Percentiles rank a stretch among this genome's conserved stretches.
Evolutionary conservation across 1,140 invertebrate genomes (phyloP).

Genomic region (Neodiprion fabricii): DNA sequence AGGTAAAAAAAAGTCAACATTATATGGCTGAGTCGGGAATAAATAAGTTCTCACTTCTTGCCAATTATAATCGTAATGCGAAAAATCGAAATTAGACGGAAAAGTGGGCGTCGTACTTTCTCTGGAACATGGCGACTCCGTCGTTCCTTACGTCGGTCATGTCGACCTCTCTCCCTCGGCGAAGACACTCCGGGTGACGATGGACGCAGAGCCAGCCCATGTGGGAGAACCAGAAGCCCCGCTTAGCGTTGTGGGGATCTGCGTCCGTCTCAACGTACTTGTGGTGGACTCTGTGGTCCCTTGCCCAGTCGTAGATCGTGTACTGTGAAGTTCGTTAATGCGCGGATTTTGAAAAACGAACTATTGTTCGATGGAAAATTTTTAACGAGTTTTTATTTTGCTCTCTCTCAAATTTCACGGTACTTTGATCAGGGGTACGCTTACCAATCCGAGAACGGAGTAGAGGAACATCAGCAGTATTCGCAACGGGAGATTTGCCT

Average conservation of each 20-base stretch:
- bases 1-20: not conserved
- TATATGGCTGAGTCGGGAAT: not conserved
- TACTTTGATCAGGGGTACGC: not conserved
- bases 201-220: conserved; percentile 75
- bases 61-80: not conserved
- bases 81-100: not conserved
- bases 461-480: conserved; percentile 31
- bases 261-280: conserved; percentile 74
- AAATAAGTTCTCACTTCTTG: not conserved
- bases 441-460: not conserved
- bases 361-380: not conserved
- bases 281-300: conserved; percentile 72
- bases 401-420: not conserved
- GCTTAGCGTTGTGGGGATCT: conserved; percentile 71
- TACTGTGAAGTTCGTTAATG: conserved; percentile 28
- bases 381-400: not conserved
- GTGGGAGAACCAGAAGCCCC: conserved; percentile 81
- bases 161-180: conserved; percentile 67
- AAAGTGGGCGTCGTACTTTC: conserved; percentile 32
- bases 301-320: conserved; percentile 49
- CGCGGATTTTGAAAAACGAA: not conserved
- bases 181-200: conserved; percentile 70
- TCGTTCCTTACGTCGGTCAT: conserved; percentile 68
- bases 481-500: conserved; percentile 63
- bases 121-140: conserved; percentile 63